Evolutionary conservation across 2,888 invertebrate species (phyloP).

Genomic region (Sinohyriopsis cumingii): DNA sequence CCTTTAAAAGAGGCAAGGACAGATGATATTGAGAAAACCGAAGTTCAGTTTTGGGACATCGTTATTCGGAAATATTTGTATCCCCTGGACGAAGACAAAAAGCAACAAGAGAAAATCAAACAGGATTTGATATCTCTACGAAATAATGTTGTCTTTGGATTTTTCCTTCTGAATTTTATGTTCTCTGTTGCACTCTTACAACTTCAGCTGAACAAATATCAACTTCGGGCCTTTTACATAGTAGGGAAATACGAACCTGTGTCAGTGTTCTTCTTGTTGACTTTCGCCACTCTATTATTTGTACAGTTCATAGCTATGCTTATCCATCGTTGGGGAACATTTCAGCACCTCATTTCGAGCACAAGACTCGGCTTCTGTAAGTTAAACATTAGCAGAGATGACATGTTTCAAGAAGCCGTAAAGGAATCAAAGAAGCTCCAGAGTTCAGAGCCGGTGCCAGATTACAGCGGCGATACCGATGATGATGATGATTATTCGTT

Average conservation of each 20-base stretch:
- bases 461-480: slow-evolving; percentile 5
- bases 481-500: neutral
- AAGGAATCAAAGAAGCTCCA: slow-evolving; percentile 13
- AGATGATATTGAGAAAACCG: slow-evolving; percentile 86
- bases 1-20: slow-evolving; percentile 78
- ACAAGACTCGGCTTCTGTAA: slow-evolving; percentile 73
- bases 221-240: slow-evolving; percentile 79
- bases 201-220: slow-evolving; percentile 82
- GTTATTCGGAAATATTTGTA: slow-evolving; percentile 92
- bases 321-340: slow-evolving; percentile 97
- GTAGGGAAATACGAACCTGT: slow-evolving; percentile 59
- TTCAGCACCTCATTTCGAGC: slow-evolving; percentile 95
- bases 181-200: slow-evolving; percentile 98
- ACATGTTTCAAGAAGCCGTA: slow-evolving; percentile 2
- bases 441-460: slow-evolving; percentile 13
- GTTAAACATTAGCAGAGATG: neutral
- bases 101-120: slow-evolving; percentile 64
- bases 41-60: slow-evolving; percentile 93
- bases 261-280: slow-evolving; percentile 96
- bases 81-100: slow-evolving; percentile 92
- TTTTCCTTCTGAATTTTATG: slow-evolving; percentile 94
- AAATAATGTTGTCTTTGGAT: slow-evolving; percentile 53
- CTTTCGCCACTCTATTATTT: slow-evolving; percentile 94
- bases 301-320: slow-evolving; percentile 98
- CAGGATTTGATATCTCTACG: slow-evolving; percentile 38